Base-by-base conservation (phyloP, 2,113 vertebrate genomes). In the Ranitomeya imitator region DNA sequence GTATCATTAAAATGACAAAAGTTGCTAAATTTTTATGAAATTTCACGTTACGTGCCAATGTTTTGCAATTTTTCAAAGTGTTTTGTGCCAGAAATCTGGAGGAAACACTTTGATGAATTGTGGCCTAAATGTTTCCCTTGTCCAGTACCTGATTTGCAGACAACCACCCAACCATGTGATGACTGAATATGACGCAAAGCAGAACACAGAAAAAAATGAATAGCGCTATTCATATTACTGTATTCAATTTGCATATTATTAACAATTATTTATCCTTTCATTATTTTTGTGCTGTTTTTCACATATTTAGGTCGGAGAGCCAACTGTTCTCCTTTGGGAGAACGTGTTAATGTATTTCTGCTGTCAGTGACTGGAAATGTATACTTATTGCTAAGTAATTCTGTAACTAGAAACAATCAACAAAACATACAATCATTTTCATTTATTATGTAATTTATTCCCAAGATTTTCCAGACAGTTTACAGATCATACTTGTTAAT, bases 401-500 rank as follows among this genome's bases (percentile, higher is more conserved):
- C 83, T 74, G 63, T 51, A 85, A 85, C 52, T 21, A 74, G 26
- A 73, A 57, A 85, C n/a, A 11, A 74, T 12, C 71, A 74, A 55
- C n/a, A 21, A 16, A 31, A 71, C 69, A 74, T 73, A 57, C 52
- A 74, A 23, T 57, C 8, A 81, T 60, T 61, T 81, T 81, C 14
- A 51, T 82, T 82, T 21, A 82, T 82, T 82, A 63, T 63, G 59
- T 71, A 57, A 85, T 73, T 74, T 85, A 55, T 73, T 71, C 59
- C 31, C 61, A 61, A n/a, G 60, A 21, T 71, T 84, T 69, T 23
- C 71, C 55, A 76, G 67, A 31, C 84, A 61, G 71, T 45, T 57
- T 86, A 74, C 84, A 63, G 26, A 77, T 86, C 52, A 60, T 60
- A 57, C 13, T 86, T 86, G 71, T 77, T 74, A 86, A 77, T 60